Evolutionary conservation across 2,113 vertebrate genomes (phyloP).

Genomic region (Podiceps cristatus): DNA sequence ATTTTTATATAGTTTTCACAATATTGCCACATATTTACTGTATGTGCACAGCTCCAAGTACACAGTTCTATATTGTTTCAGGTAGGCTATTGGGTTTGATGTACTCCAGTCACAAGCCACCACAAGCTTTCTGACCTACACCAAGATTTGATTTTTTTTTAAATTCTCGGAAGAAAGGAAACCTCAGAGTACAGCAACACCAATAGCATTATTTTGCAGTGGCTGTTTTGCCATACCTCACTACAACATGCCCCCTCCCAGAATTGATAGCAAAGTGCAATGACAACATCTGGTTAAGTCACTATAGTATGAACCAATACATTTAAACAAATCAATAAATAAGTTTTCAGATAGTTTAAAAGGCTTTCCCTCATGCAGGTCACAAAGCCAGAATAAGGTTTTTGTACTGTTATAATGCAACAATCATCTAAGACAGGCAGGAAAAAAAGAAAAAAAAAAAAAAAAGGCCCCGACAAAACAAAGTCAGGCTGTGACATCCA

Average conservation of each 20-base stretch:
- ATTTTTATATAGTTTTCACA: slow-evolving; percentile 21
- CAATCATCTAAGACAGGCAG: not conserved
- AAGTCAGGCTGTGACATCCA: not conserved
- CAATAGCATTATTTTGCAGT: not conserved
- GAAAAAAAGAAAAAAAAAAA: too few relatives aligned
- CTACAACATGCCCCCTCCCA: not conserved
- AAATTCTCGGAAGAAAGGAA: not conserved
- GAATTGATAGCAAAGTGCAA: not conserved
- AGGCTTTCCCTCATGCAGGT: slow-evolving; percentile 7
- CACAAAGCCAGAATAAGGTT: not conserved
- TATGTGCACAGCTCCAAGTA: not conserved
- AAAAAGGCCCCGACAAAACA: not conserved
- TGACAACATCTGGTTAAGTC: not conserved
- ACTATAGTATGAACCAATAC: not conserved
- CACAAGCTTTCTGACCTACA: not conserved
- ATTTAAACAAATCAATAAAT: not conserved
- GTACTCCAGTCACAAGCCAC: not conserved
- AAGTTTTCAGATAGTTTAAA: not conserved
- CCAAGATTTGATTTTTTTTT: not conserved
- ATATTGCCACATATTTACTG: not conserved
- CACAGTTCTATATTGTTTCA: not conserved
- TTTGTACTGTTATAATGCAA: not conserved
- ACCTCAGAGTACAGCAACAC: not conserved
- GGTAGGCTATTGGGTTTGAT: not conserved
- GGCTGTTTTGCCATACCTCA: not conserved